Evolutionary conservation across 2,113 vertebrate species (phyloP), one percentile per base, ranked within the genome.

Genomic region (Candoia aspera): DNA sequence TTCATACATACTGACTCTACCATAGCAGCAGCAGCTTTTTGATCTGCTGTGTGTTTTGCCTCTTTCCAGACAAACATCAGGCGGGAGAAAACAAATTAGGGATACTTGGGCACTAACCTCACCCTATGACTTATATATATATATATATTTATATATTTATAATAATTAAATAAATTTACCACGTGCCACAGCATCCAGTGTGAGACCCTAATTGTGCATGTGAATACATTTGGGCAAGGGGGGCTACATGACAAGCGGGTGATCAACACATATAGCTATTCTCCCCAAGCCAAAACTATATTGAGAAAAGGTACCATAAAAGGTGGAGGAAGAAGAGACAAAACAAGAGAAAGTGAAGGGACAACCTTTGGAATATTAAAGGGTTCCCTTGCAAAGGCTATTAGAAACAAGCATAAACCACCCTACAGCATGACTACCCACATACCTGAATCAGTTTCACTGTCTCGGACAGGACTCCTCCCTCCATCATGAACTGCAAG

Each of bases 401-500:
- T 85, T 60, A 33, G 68, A 62, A 53, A 33, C 9, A 68, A 49
- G 19, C 12, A 89, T 26, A 54, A 13, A 73, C 17, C 26, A 23
- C 24, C 2, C 53, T 0, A 23, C 29, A 55, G 3, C 19, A 60
- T 12, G 88, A 87, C 6, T 13, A 6, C 33, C 0, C 37, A 68
- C 60, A 68, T 87, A 92, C 92, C 92, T 90, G 86, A 86, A 86
- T 90, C 62, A 49, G 83, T 92, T 29, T 87, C 84, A 29, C 92
- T 92, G 8, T 92, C 88, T 79, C 58, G 55, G 29, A 92, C 89
- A 53, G 88, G 89, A 86, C 83, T 92, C 62, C 60, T 55, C 1
- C 84, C 84, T 90, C 89, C 62, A 58, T 79, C 84, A 21, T 90
- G 92, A 92, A 92, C 92, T 92, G 19, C 19, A 87, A 92, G n/a